These are phyloP conservation scores for Caenorhabditis japonica DNA, from an alignment of 2,888 invertebrate species.

Conservation along the genomic window DNA sequence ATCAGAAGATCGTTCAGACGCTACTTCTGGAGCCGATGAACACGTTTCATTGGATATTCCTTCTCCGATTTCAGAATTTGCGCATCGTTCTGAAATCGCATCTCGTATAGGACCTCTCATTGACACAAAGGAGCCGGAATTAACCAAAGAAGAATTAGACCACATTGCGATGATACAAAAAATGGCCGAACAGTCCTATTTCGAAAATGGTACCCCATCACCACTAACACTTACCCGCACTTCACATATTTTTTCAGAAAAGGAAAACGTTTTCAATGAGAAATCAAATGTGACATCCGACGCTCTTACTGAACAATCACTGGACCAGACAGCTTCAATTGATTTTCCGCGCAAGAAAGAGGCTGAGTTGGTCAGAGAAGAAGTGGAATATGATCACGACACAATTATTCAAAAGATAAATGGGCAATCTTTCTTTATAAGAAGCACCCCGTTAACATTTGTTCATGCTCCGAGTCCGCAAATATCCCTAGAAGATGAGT, in stretches of 20 bases:
- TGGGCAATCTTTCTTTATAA: constrained; percentile 47
- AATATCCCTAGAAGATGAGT: neutral
- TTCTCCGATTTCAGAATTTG: no score
- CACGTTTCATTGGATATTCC: no score
- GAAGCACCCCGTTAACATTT: neutral
- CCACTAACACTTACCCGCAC: no score
- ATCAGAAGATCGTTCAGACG: no score
- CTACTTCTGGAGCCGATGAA: no score
- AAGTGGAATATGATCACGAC: constrained; percentile 57
- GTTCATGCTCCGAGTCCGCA: no score
- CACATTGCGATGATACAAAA: constrained; percentile 15
- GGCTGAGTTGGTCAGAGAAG: constrained; percentile 39
- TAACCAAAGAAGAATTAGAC: constrained; percentile 23
- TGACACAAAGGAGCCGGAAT: constrained; percentile 4
- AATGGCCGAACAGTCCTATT: constrained; percentile 3
- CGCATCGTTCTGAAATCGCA: no score
- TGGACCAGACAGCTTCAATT: constrained; percentile 6
- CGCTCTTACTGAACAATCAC: constrained; percentile 23
- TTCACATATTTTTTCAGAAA: neutral
- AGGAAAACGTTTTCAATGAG: neutral
- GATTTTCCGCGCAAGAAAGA: neutral
- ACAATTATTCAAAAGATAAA: constrained; percentile 50
- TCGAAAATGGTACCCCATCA: no score
- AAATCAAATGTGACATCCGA: constrained; percentile 40
- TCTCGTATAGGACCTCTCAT: no score